Conservation (phyloP, 2,888 invertebrate genomes). For the Caenorhabditis uteleia region DNA sequence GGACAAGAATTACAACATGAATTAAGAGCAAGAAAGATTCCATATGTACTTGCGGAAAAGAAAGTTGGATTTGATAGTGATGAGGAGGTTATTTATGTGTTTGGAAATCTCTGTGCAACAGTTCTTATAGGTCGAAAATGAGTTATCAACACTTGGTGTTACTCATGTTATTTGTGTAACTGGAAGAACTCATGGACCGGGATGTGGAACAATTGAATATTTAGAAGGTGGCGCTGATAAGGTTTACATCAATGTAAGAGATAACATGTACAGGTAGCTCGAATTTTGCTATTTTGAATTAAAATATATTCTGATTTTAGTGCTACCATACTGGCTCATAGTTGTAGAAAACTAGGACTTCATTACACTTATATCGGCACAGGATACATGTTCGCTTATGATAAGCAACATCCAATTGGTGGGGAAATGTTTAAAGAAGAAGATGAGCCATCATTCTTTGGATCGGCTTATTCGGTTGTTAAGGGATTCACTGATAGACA, state of each 20-base stretch:
- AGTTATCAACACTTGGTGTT: slow-evolving; percentile 54
- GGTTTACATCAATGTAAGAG: slow-evolving; percentile 62
- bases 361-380: slow-evolving; percentile 69
- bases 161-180: slow-evolving; percentile 69
- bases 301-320: too few species aligned
- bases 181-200: slow-evolving; percentile 57
- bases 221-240: slow-evolving; percentile 67
- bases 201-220: slow-evolving; percentile 66
- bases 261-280: slow-evolving; percentile 67
- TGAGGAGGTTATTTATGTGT: slow-evolving; percentile 57
- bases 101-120: slow-evolving; percentile 57
- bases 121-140: slow-evolving; percentile 66
- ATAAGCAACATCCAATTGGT: slow-evolving; percentile 65
- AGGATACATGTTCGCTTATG: slow-evolving; percentile 68
- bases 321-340: slow-evolving; percentile 57
- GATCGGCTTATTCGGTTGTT: slow-evolving; percentile 68
- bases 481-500: slow-evolving; percentile 67
- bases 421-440: slow-evolving; percentile 60
- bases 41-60: slow-evolving; percentile 54
- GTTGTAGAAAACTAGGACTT: slow-evolving; percentile 57
- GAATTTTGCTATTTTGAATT: too few species aligned
- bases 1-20: slow-evolving; percentile 54
- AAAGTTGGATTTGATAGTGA: slow-evolving; percentile 59
- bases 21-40: slow-evolving; percentile 50
- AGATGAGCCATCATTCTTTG: slow-evolving; percentile 67